A percentile compares a stretch with the other conserved stretches of the same genome.
These are phyloP conservation scores for Ommatoiulus sabulosus DNA, from an alignment of 2,888 invertebrate genomes.

Conservation along the genomic window DNA sequence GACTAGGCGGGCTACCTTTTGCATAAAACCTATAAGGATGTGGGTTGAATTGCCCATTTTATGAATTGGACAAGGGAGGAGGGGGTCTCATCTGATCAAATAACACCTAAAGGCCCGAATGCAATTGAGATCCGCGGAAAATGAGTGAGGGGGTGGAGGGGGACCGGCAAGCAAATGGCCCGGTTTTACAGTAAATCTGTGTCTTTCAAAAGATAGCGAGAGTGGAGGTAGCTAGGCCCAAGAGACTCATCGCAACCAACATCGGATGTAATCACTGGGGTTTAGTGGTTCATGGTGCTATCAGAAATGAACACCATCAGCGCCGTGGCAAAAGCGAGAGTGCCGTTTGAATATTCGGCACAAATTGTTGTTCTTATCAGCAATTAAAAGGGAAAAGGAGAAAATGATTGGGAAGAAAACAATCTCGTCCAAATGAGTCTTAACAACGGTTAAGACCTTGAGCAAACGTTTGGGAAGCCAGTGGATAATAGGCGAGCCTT, in stretches of 20 bases:
- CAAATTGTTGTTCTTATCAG: slow-evolving; percentile 48
- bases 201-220: slow-evolving; percentile 41
- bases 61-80: slow-evolving; percentile 21
- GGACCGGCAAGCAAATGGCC: not conserved
- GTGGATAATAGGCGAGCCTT: slow-evolving; percentile 26
- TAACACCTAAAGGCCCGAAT: slow-evolving; percentile 33
- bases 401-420: slow-evolving; percentile 42
- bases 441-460: slow-evolving; percentile 43
- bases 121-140: not conserved
- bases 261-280: slow-evolving; percentile 45
- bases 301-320: slow-evolving; percentile 33
- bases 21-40: slow-evolving; percentile 48
- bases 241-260: slow-evolving; percentile 20
- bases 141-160: not conserved
- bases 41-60: slow-evolving; percentile 37
- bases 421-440: slow-evolving; percentile 45
- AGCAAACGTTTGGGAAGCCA: not conserved
- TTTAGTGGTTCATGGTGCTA: slow-evolving; percentile 32
- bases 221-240: slow-evolving; percentile 18
- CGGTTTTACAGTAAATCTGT: slow-evolving; percentile 48
- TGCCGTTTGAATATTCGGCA: slow-evolving; percentile 45
- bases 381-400: slow-evolving; percentile 48
- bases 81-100: slow-evolving; percentile 2
- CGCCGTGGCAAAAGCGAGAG: slow-evolving; percentile 21
- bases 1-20: not conserved